Percentiles rank a stretch among this genome's conserved stretches.
Evolutionary conservation across 2,888 invertebrate species (phyloP).

Genomic region (Chrysolina oricalcia): DNA sequence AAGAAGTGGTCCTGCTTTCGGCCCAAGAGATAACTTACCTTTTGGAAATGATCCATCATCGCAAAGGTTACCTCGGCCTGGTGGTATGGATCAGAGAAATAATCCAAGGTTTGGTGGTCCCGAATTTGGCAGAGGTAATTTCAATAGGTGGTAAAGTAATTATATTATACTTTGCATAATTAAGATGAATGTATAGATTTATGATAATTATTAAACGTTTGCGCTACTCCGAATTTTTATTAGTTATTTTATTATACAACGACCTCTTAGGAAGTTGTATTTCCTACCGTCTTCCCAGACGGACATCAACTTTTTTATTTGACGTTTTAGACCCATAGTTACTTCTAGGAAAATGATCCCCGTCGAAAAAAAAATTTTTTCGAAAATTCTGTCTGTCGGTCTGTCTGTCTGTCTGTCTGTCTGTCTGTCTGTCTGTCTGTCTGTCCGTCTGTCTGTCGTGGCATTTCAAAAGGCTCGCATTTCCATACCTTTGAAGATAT

Average conservation of each 20-base stretch:
- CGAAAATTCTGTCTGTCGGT: too few species aligned
- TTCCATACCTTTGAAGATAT: too few species aligned
- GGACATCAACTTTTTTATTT: too few species aligned
- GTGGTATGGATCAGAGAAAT: conserved; percentile 34
- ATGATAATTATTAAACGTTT: conserved; percentile 8
- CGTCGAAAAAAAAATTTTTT: too few species aligned
- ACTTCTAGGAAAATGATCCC: too few species aligned
- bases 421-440: too few species aligned
- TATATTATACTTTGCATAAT: conserved; percentile 27
- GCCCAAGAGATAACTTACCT: conserved; percentile 14
- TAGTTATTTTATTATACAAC: neutral
- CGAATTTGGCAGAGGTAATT: conserved; percentile 40
- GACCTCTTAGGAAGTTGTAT: too few species aligned
- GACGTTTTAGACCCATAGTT: too few species aligned
- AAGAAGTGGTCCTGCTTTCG: conserved; percentile 24
- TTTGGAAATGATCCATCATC: conserved; percentile 29
- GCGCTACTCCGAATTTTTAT: conserved; percentile 3
- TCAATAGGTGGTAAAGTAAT: conserved; percentile 42
- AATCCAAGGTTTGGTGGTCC: conserved; percentile 38
- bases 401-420: too few species aligned
- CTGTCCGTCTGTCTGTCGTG: too few species aligned
- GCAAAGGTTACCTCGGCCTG: conserved; percentile 28
- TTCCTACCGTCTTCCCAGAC: too few species aligned
- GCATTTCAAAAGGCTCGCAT: too few species aligned
- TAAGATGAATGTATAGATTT: conserved; percentile 4